Conservation (phyloP, 2,113 vertebrate species). For the Neoarius graeffei region DNA sequence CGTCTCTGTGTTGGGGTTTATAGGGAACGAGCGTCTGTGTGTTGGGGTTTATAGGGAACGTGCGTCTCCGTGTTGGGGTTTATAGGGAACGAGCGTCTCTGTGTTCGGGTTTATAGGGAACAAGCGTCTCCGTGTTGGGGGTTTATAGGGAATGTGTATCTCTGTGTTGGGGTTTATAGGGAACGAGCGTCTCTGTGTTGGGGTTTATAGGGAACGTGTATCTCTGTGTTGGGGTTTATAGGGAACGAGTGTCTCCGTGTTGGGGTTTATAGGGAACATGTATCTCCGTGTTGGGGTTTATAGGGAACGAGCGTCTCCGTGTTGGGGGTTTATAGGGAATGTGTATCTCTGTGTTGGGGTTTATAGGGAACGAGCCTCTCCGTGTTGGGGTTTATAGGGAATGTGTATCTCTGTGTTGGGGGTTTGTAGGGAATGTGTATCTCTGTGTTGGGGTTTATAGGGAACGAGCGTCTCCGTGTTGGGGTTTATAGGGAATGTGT, state of each 20-base stretch:
- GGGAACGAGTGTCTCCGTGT: no score
- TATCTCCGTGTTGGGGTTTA: slow-evolving; percentile 86
- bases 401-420: slow-evolving; percentile 87
- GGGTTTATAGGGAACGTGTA: slow-evolving; percentile 68
- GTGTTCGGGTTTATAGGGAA: slow-evolving; percentile 66
- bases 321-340: slow-evolving; percentile 59
- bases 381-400: slow-evolving; percentile 7
- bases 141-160: slow-evolving; percentile 72
- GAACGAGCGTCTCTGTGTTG: no score
- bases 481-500: slow-evolving; percentile 66
- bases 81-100: slow-evolving; percentile 77
- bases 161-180: slow-evolving; percentile 88
- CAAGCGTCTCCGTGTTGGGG: slow-evolving; percentile 86
- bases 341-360: slow-evolving; percentile 86
- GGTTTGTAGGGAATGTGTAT: slow-evolving; percentile 73
- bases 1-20: slow-evolving; percentile 86
- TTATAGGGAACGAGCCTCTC: no score
- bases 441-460: slow-evolving; percentile 86
- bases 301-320: no score
- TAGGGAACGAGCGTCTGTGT: no score
- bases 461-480: no score
- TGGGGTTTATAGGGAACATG: slow-evolving; percentile 67
- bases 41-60: slow-evolving; percentile 64
- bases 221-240: slow-evolving; percentile 88
- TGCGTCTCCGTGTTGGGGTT: slow-evolving; percentile 82